phyloP scores from a whole-genome alignment of 2,797 vertebrate species.

The Parauchenoglanis punctatus region DNA sequence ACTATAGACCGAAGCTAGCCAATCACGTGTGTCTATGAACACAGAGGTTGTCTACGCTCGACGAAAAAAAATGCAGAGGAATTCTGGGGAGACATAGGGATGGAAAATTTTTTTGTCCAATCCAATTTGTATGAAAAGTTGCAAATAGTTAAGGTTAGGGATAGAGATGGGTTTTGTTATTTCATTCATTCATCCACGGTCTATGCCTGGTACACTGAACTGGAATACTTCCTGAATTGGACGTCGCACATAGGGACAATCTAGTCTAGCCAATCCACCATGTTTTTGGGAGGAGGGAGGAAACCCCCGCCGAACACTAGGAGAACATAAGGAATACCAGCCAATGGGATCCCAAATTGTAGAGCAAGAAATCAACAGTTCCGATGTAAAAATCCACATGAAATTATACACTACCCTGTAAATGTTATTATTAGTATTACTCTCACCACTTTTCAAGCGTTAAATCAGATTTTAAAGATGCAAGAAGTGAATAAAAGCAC shows the following conservation, averaged over 20 bases:
- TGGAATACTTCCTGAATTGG: neutral
- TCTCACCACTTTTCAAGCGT: constrained; percentile 31
- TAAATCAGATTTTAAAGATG: constrained; percentile 43
- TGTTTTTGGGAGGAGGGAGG: neutral
- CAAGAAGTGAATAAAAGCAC: constrained; percentile 43
- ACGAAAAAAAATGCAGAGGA: neutral
- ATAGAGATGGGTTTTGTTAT: neutral
- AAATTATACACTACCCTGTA: neutral
- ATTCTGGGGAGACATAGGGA: neutral
- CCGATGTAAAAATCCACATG: neutral
- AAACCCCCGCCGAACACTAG: neutral
- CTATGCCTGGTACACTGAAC: neutral
- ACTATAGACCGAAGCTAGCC: neutral
- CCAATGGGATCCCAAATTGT: too few species aligned
- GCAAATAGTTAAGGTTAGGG: neutral
- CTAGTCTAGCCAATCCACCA: neutral
- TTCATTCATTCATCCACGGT: neutral
- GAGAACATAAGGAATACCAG: neutral
- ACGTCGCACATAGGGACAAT: neutral
- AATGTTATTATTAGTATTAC: neutral
- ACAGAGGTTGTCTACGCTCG: neutral
- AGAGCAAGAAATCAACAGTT: neutral
- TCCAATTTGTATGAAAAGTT: neutral
- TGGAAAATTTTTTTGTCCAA: neutral
- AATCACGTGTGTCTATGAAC: neutral